Conservation (phyloP, 2,113 vertebrate genomes). For the Triplophysa siluroides region DNA sequence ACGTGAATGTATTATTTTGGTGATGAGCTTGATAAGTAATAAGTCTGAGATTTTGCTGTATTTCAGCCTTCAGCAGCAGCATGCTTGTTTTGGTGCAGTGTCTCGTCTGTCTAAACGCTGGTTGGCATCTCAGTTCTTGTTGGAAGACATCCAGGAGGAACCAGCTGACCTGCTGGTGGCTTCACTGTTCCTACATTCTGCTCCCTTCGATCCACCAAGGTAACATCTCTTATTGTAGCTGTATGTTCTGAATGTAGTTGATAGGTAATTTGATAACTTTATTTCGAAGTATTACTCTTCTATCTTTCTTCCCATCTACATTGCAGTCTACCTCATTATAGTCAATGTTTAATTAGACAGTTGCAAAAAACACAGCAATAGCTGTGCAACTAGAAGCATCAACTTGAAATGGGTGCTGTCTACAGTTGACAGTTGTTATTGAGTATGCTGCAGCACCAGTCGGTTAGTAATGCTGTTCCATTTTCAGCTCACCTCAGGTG, state of each 20-base stretch:
- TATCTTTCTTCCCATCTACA: too few relatives aligned
- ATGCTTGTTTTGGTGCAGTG: conserved; percentile 81
- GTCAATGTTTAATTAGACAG: too few relatives aligned
- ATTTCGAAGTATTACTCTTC: too few relatives aligned
- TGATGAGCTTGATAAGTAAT: neutral
- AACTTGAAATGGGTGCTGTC: too few relatives aligned
- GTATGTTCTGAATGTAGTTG: too few relatives aligned
- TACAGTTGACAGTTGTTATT: conserved; percentile 39
- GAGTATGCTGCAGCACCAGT: conserved; percentile 39
- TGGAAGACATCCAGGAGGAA: conserved; percentile 80
- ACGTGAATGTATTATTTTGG: too few relatives aligned
- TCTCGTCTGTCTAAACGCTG: conserved; percentile 92
- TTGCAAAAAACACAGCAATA: too few relatives aligned
- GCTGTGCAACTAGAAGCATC: too few relatives aligned
- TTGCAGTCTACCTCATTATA: too few relatives aligned
- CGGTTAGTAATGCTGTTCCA: neutral
- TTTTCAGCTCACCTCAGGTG: conserved; percentile 87
- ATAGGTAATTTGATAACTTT: too few relatives aligned
- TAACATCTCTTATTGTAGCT: conserved; percentile 71
- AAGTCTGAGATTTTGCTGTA: neutral
- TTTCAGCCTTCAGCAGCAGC: conserved; percentile 90
- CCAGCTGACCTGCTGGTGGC: conserved; percentile 89
- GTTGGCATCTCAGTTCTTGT: conserved; percentile 87
- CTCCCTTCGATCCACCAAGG: conserved; percentile 88
- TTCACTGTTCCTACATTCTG: conserved; percentile 86